These are phyloP conservation scores for Garrulus glandarius DNA, from an alignment of 2,797 vertebrate genomes.

Conservation along the genomic window DNA sequence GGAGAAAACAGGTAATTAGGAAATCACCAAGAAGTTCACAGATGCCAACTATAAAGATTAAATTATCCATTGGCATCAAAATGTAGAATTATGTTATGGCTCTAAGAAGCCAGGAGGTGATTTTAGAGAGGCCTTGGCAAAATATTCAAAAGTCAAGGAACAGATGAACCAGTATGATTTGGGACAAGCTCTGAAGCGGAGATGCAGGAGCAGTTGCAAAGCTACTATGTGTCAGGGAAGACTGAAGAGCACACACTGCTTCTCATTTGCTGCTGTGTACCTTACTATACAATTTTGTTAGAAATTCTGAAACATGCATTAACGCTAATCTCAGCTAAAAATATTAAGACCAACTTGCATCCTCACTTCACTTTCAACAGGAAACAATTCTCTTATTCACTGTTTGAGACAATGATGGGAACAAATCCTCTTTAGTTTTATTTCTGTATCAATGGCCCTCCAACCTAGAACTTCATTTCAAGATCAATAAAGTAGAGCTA, in stretches of 20 bases:
- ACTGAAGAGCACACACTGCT: background rate
- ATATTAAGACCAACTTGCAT: background rate
- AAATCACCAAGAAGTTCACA: background rate
- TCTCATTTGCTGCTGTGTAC: background rate
- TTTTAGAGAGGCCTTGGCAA: background rate
- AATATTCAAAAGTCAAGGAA: background rate
- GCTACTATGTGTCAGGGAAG: accelerated
- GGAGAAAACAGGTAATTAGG: background rate
- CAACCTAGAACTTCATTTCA: background rate
- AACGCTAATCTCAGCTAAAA: background rate
- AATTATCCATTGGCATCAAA: background rate
- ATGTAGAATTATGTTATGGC: accelerated
- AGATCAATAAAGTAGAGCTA: background rate
- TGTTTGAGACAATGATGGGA: background rate
- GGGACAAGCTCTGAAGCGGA: background rate
- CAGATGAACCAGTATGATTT: background rate
- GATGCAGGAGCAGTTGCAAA: background rate
- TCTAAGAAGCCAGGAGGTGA: background rate
- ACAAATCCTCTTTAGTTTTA: background rate
- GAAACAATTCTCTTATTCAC: background rate
- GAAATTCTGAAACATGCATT: background rate
- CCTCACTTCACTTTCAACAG: background rate
- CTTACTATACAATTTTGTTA: accelerated
- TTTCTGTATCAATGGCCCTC: background rate
- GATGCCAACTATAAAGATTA: background rate